These are phyloP conservation scores for Clarias batrachus DNA, from an alignment of 2,113 vertebrate species.

Conservation along the genomic window DNA sequence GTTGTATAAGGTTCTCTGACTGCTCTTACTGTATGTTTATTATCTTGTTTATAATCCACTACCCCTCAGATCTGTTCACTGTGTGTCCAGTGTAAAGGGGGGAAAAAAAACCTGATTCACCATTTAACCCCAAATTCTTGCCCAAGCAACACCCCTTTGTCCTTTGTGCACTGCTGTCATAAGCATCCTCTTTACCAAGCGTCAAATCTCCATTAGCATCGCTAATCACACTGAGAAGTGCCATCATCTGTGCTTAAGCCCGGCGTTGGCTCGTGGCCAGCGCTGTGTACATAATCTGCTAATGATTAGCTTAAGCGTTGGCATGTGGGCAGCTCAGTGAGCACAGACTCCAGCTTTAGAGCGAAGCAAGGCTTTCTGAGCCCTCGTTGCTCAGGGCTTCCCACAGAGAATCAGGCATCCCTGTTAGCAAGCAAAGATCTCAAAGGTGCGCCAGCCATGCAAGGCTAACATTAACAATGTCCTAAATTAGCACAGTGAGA, in stretches of 20 bases:
- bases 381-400: conserved; percentile 46
- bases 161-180: not conserved
- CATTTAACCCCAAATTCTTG: not conserved
- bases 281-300: conserved; percentile 40
- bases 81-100: not conserved
- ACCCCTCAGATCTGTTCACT: not conserved
- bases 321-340: conserved; percentile 40
- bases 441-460: not conserved
- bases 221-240: conserved; percentile 17
- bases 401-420: conserved; percentile 47
- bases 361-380: conserved; percentile 36
- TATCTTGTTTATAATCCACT: not conserved
- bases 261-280: not conserved
- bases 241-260: not conserved
- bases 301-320: conserved; percentile 41
- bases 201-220: conserved; percentile 9
- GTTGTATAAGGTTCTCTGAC: not conserved
- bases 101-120: not conserved
- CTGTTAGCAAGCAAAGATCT: conserved; percentile 39
- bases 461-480: conserved; percentile 38
- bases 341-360: conserved; percentile 45
- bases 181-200: not conserved
- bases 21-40: not conserved
- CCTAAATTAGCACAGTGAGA: conserved; percentile 37
- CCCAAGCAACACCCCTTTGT: not conserved